These are phyloP conservation scores for Galerucella pusilla DNA, from an alignment of 2,888 invertebrate species.

Conservation along the genomic window DNA sequence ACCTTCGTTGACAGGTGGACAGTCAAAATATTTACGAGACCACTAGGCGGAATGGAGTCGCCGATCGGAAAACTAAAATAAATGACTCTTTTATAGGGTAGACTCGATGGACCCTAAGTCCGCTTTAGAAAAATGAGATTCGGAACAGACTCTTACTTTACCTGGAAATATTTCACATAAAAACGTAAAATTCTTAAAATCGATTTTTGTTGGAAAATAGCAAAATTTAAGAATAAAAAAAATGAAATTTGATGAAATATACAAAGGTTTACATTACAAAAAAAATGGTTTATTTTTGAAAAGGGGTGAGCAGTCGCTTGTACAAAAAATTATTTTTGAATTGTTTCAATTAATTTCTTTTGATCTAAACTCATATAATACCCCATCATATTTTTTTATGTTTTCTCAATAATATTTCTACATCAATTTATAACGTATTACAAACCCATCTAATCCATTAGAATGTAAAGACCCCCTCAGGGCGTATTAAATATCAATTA, in stretches of 20 bases:
- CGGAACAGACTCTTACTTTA: conserved; percentile 1
- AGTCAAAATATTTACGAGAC: conserved; percentile 55
- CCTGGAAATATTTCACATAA: conserved; percentile 18
- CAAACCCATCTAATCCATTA: conserved; percentile 17
- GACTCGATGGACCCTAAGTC: conserved; percentile 24
- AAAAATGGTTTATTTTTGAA: too few relatives aligned
- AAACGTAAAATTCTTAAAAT: conserved; percentile 20
- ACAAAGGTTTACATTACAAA: too few relatives aligned
- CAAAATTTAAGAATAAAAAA: not conserved
- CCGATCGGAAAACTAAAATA: conserved; percentile 39
- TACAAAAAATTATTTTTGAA: too few relatives aligned
- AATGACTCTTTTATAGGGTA: conserved; percentile 41
- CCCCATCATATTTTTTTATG: not conserved
- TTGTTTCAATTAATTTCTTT: too few relatives aligned
- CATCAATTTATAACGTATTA: conserved; percentile 28
- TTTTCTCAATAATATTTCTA: not conserved
- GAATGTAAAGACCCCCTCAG: conserved; percentile 15
- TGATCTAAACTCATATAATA: too few relatives aligned
- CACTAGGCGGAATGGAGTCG: conserved; percentile 42
- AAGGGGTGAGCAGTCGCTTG: too few relatives aligned
- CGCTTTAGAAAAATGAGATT: conserved; percentile 31
- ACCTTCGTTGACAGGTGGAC: conserved; percentile 57
- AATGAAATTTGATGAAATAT: too few relatives aligned
- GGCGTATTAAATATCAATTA: conserved; percentile 32
- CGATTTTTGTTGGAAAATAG: conserved; percentile 9